These are phyloP conservation scores for Struthio camelus DNA, from an alignment of 2,113 vertebrate species.

Conservation along the genomic window DNA sequence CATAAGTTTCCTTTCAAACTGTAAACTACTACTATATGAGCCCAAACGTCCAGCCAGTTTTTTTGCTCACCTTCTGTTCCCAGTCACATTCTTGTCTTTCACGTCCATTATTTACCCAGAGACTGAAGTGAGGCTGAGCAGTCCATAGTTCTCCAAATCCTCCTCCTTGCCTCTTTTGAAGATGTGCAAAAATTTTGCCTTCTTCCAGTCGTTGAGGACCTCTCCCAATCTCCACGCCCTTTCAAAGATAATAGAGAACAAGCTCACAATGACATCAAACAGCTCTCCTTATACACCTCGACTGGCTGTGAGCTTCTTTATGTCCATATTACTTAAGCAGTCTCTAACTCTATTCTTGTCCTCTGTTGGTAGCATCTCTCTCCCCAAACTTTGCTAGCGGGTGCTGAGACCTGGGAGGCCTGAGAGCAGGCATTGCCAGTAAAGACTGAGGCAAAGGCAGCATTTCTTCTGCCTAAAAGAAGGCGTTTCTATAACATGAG, in stretches of 20 bases:
- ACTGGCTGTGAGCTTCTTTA: background rate
- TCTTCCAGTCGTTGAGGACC: background rate
- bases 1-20: background rate
- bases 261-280: fast-evolving
- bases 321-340: background rate
- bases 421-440: background rate
- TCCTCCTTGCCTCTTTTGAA: background rate
- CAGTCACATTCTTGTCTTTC: background rate
- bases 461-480: background rate
- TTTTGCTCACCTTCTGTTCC: background rate
- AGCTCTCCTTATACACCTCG: background rate
- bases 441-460: background rate
- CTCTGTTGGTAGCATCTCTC: background rate
- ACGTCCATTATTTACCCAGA: background rate
- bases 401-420: background rate
- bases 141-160: background rate
- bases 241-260: background rate
- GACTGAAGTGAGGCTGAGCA: background rate
- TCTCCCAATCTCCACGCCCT: background rate
- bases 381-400: background rate
- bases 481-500: background rate
- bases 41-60: fast-evolving
- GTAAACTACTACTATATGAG: background rate
- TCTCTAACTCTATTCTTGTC: background rate
- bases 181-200: background rate